phyloP scores from a whole-genome alignment of 2,113 vertebrate species.

The Machaerirhynchus nigripectus region DNA sequence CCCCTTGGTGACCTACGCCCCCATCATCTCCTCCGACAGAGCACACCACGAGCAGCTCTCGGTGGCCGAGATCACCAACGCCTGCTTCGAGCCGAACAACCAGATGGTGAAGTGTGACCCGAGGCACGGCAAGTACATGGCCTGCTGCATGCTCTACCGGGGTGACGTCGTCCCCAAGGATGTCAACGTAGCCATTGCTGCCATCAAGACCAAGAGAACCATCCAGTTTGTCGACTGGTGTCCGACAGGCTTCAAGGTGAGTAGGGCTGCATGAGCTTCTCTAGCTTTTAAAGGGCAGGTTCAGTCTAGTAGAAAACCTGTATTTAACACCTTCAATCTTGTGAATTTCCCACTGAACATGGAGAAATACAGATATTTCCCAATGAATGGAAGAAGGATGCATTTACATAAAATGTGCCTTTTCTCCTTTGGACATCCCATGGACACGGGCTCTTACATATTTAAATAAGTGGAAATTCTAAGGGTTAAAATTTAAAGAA shows the following conservation, averaged over 20 bases:
- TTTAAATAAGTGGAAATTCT: neutral
- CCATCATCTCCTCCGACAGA: conserved; percentile 76
- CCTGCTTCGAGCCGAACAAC: conserved; percentile 80
- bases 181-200: conserved; percentile 75
- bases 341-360: fast-evolving
- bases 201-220: conserved; percentile 77
- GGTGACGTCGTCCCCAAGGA: conserved; percentile 80
- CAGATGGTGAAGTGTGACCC: conserved; percentile 86
- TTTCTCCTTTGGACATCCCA: neutral
- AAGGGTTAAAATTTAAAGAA: neutral
- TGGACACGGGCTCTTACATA: neutral
- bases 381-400: fast-evolving
- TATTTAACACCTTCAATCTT: neutral
- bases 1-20: conserved; percentile 77
- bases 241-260: conserved; percentile 81
- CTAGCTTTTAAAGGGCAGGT: neutral
- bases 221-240: conserved; percentile 83
- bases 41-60: conserved; percentile 79
- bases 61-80: conserved; percentile 78
- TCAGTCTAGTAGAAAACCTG: neutral
- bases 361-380: neutral
- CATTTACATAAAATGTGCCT: neutral
- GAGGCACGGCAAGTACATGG: conserved; percentile 80
- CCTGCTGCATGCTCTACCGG: conserved; percentile 80
- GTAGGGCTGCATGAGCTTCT: neutral